A percentile compares a stretch with the other conserved stretches of the same genome.
Conservation (phyloP, 2,888 invertebrate species). For the Diloba caeruleocephala region DNA sequence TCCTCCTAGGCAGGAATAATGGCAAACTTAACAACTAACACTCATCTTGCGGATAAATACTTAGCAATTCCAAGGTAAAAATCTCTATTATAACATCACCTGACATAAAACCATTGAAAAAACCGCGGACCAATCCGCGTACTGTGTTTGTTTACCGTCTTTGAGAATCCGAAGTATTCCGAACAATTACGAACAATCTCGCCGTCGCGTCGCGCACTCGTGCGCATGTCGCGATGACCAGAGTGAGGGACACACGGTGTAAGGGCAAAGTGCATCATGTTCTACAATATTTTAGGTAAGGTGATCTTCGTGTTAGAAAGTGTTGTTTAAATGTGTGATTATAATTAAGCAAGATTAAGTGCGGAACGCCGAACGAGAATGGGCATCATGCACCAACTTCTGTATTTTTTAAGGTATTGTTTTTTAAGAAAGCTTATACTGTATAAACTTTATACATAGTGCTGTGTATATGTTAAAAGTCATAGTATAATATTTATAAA, state of each 20-base stretch:
- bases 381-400: slow-evolving; percentile 10
- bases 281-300: slow-evolving; percentile 77
- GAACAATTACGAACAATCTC: slow-evolving; percentile 28
- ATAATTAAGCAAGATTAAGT: slow-evolving; percentile 4
- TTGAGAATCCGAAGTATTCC: slow-evolving; percentile 26
- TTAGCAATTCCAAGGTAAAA: slow-evolving; percentile 12
- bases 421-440: not conserved
- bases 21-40: slow-evolving; percentile 11
- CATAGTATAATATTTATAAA: no score
- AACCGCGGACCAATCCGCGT: slow-evolving; percentile 34
- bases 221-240: slow-evolving; percentile 60
- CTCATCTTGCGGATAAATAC: slow-evolving; percentile 6
- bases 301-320: slow-evolving; percentile 12
- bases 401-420: slow-evolving; percentile 34
- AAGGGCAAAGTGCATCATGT: slow-evolving; percentile 79
- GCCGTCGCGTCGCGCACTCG: slow-evolving; percentile 22
- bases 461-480: no score
- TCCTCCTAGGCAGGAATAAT: slow-evolving; percentile 1
- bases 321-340: slow-evolving; percentile 4
- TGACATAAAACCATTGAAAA: slow-evolving; percentile 32
- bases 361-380: not conserved
- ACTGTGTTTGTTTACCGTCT: slow-evolving; percentile 38
- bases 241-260: slow-evolving; percentile 65
- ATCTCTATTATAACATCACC: slow-evolving; percentile 23
- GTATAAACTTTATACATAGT: no score